Evolutionary conservation across 2,113 vertebrate genomes (phyloP).

Genomic region (Campylomormyrus tamandua): DNA sequence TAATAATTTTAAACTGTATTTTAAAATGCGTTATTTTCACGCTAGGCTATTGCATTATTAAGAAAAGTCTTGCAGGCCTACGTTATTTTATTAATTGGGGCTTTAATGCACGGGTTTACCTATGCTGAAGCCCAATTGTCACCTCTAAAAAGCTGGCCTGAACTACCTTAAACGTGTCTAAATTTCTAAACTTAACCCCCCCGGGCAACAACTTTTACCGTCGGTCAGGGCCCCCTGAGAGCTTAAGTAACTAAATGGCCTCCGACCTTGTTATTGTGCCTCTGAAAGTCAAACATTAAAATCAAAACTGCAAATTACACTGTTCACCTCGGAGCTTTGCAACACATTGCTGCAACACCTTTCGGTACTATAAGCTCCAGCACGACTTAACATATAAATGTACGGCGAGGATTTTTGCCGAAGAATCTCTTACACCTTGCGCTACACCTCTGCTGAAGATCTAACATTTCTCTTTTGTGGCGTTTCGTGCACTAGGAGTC

Average conservation of each 20-base stretch:
- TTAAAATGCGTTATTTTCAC: background rate
- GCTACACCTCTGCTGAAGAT: background rate
- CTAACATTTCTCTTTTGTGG: background rate
- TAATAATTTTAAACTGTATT: background rate
- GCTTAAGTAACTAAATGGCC: background rate
- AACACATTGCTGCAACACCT: background rate
- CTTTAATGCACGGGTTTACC: background rate
- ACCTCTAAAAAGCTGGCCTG: background rate
- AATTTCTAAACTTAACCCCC: background rate
- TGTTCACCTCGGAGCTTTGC: background rate
- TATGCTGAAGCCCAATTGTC: background rate
- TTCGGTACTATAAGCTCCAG: background rate
- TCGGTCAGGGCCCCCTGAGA: background rate
- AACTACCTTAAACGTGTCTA: background rate
- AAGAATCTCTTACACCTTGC: background rate
- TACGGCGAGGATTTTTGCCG: background rate
- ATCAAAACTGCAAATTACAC: background rate
- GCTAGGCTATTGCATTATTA: background rate
- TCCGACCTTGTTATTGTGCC: background rate
- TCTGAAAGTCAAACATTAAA: background rate
- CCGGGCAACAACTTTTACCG: background rate
- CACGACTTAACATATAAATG: background rate
- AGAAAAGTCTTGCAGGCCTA: background rate
- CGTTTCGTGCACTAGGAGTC: background rate
- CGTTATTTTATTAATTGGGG: background rate